A percentile compares a stretch with the other conserved stretches of the same genome.
phyloP scores from a whole-genome alignment of 2,888 invertebrate species.

The Eupeodes latifasciatus region DNA sequence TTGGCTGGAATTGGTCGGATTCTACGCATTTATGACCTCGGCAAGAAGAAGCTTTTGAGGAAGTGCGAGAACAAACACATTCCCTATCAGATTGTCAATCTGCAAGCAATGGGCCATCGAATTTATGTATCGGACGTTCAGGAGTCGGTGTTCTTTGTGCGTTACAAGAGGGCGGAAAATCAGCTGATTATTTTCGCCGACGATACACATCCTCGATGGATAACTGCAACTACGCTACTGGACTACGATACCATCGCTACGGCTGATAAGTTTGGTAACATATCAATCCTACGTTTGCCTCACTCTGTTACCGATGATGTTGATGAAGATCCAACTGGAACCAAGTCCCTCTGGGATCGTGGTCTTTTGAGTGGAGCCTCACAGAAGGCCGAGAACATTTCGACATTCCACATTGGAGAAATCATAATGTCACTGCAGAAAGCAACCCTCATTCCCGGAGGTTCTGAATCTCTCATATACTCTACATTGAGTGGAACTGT shows the following conservation, averaged over 20 bases:
- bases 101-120: slow-evolving; percentile 96
- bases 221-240: slow-evolving; percentile 94
- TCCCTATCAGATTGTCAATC: slow-evolving; percentile 96
- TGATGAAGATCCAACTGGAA: slow-evolving; percentile 99
- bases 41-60: slow-evolving; percentile 96
- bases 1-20: slow-evolving; percentile 96
- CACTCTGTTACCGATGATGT: slow-evolving; percentile 98
- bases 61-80: slow-evolving; percentile 99
- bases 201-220: slow-evolving; percentile 98
- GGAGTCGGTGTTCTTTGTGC: slow-evolving; percentile 97
- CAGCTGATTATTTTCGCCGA: slow-evolving; percentile 99
- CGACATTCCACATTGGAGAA: slow-evolving; percentile 98
- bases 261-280: slow-evolving; percentile 99
- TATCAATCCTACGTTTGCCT: slow-evolving; percentile 95
- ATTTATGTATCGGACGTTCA: slow-evolving; percentile 98
- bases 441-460: slow-evolving; percentile 98
- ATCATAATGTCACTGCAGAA: slow-evolving; percentile 97
- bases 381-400: slow-evolving; percentile 96
- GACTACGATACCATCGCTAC: slow-evolving; percentile 98
- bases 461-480: slow-evolving; percentile 98
- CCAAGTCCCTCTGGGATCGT: slow-evolving; percentile 97
- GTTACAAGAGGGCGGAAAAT: slow-evolving; percentile 97
- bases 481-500: slow-evolving; percentile 97
- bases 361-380: slow-evolving; percentile 98
- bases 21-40: slow-evolving; percentile 97